phyloP scores from a whole-genome alignment of 2,113 vertebrate genomes.

The Peromyscus californicus region DNA sequence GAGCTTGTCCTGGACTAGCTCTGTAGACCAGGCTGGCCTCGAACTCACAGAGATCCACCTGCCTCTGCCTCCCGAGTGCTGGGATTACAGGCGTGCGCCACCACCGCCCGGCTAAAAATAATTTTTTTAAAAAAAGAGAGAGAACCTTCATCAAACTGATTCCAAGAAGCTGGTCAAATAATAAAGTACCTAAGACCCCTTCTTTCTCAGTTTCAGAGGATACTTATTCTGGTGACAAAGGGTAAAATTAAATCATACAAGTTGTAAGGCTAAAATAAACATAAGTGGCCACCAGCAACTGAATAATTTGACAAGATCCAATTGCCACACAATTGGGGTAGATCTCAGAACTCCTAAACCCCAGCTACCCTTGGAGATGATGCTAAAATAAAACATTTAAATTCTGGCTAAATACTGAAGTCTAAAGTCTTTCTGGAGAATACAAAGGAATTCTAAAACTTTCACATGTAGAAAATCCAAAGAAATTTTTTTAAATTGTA shows the following conservation, averaged over 20 bases:
- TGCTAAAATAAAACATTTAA: neutral
- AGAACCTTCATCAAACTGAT: neutral
- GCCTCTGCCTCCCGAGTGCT: no score
- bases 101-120: no score
- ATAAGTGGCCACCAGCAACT: neutral
- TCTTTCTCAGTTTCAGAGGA: neutral
- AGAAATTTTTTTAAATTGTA: neutral
- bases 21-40: no score
- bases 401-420: neutral
- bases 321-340: neutral
- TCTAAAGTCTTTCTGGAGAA: neutral
- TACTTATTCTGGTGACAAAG: slow-evolving; percentile 1
- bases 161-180: neutral
- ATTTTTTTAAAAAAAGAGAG: neutral
- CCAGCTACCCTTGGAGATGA: neutral
- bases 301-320: slow-evolving; percentile 11
- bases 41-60: no score
- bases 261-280: neutral
- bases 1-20: no score
- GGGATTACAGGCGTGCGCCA: no score
- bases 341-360: neutral
- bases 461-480: neutral
- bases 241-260: slow-evolving; percentile 25
- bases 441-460: neutral
- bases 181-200: neutral